phyloP scores from a whole-genome alignment of 2,797 vertebrate species.

The Semotilus atromaculatus region DNA sequence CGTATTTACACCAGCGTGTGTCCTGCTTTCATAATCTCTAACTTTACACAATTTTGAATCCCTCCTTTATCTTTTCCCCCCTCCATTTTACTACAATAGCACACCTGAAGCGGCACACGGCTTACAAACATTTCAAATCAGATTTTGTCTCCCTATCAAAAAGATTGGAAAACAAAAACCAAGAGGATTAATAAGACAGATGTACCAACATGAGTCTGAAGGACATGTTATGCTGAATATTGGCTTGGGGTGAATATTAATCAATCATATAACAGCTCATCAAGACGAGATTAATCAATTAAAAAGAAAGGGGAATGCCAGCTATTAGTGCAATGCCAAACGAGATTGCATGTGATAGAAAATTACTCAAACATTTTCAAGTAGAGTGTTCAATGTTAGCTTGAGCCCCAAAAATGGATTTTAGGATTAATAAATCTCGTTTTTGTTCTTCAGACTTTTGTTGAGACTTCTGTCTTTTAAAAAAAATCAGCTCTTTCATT shows the following conservation, averaged over 20 bases:
- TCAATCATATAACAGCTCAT: slow-evolving; percentile 64
- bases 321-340: slow-evolving; percentile 62
- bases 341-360: slow-evolving; percentile 34
- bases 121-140: slow-evolving; percentile 63
- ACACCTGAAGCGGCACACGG: slow-evolving; percentile 73
- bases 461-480: slow-evolving; percentile 83
- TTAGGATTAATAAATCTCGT: slow-evolving; percentile 52
- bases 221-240: slow-evolving; percentile 21
- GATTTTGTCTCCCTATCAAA: slow-evolving; percentile 71
- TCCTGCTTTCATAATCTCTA: slow-evolving; percentile 64
- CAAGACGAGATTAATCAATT: slow-evolving; percentile 67
- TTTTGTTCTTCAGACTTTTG: slow-evolving; percentile 72
- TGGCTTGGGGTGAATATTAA: slow-evolving; percentile 68
- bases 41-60: not conserved
- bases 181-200: slow-evolving; percentile 77
- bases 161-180: slow-evolving; percentile 71
- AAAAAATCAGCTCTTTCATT: slow-evolving; percentile 78
- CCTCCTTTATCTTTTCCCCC: slow-evolving; percentile 60
- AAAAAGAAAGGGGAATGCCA: slow-evolving; percentile 58
- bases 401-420: slow-evolving; percentile 39
- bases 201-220: slow-evolving; percentile 76
- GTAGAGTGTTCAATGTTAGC: slow-evolving; percentile 44
- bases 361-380: not conserved
- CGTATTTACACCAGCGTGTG: slow-evolving; percentile 78
- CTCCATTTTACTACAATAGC: slow-evolving; percentile 17